phyloP scores from a whole-genome alignment of 2,797 vertebrate species.

The Microcaecilia unicolor region DNA sequence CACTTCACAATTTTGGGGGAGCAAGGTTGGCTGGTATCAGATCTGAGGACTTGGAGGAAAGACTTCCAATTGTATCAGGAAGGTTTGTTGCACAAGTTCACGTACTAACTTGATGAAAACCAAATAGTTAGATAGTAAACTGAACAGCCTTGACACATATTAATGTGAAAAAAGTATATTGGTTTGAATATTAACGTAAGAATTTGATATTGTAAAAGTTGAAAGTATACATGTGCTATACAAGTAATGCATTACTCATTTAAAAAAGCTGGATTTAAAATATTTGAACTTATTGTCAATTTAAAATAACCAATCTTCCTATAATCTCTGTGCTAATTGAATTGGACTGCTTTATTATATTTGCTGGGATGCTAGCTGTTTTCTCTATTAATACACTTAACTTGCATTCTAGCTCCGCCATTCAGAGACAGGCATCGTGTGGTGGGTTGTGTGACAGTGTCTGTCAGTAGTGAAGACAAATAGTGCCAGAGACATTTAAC shows the following conservation, averaged over 20 bases:
- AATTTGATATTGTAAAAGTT: slow-evolving; percentile 23
- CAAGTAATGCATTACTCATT: slow-evolving; percentile 39
- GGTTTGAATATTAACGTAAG: slow-evolving; percentile 16
- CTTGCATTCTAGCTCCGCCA: slow-evolving; percentile 78
- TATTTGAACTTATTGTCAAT: slow-evolving; percentile 50
- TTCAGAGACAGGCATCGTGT: slow-evolving; percentile 74
- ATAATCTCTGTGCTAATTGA: slow-evolving; percentile 46
- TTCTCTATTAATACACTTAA: slow-evolving; percentile 79
- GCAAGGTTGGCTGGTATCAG: slow-evolving; percentile 48
- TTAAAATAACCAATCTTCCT: slow-evolving; percentile 45
- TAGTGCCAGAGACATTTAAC: slow-evolving; percentile 76
- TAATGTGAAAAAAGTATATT: slow-evolving; percentile 23
- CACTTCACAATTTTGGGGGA: slow-evolving; percentile 47
- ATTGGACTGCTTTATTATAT: slow-evolving; percentile 64
- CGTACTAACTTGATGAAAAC: too few species aligned
- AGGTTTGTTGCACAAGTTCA: slow-evolving; percentile 50
- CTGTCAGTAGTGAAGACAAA: slow-evolving; percentile 81
- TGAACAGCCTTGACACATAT: slow-evolving; percentile 36
- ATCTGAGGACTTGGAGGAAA: slow-evolving; percentile 43
- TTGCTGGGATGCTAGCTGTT: slow-evolving; percentile 73
- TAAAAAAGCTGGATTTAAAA: slow-evolving; percentile 39
- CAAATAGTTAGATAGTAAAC: slow-evolving; percentile 42
- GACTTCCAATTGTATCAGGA: slow-evolving; percentile 62
- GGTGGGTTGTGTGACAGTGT: slow-evolving; percentile 78
- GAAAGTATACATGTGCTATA: slow-evolving; percentile 24